These are phyloP conservation scores for Sarcophilus harrisii DNA, from an alignment of 2,797 vertebrate species.

Conservation along the genomic window DNA sequence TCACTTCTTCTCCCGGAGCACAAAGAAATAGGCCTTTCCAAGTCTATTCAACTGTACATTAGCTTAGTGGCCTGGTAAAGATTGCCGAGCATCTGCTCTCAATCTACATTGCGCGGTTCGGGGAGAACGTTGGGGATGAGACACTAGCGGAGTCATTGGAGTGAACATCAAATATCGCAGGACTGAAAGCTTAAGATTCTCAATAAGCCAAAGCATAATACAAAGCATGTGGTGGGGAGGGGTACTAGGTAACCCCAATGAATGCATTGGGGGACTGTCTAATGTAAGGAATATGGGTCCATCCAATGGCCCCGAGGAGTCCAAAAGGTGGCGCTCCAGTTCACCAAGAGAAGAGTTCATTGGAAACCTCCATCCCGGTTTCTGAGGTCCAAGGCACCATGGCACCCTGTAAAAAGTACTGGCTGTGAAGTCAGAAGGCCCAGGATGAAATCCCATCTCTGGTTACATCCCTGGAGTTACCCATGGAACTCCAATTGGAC, in stretches of 20 bases:
- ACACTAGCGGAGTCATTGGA: fast-evolving
- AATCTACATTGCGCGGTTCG: fast-evolving
- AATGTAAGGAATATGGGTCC: fast-evolving
- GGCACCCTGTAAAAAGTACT: not conserved
- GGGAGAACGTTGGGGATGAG: not conserved
- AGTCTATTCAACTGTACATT: constrained; percentile 15
- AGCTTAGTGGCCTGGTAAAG: constrained; percentile 57
- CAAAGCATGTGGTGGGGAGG: not conserved
- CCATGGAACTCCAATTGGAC: no score
- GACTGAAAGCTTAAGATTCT: not conserved
- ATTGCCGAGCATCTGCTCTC: constrained; percentile 26
- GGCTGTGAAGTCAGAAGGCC: not conserved
- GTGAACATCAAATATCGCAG: not conserved
- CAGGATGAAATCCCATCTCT: no score
- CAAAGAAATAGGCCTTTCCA: constrained; percentile 47
- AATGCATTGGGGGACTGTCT: not conserved
- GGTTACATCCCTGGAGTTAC: no score
- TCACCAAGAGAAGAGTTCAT: not conserved
- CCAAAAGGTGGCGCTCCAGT: fast-evolving
- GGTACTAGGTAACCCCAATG: not conserved
- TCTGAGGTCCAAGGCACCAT: not conserved
- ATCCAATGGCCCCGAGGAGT: not conserved
- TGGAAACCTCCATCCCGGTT: not conserved
- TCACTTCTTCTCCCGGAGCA: constrained; percentile 27
- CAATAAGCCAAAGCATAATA: not conserved